phyloP scores from a whole-genome alignment of 1,140 invertebrate species.

The Conus betulinus region DNA sequence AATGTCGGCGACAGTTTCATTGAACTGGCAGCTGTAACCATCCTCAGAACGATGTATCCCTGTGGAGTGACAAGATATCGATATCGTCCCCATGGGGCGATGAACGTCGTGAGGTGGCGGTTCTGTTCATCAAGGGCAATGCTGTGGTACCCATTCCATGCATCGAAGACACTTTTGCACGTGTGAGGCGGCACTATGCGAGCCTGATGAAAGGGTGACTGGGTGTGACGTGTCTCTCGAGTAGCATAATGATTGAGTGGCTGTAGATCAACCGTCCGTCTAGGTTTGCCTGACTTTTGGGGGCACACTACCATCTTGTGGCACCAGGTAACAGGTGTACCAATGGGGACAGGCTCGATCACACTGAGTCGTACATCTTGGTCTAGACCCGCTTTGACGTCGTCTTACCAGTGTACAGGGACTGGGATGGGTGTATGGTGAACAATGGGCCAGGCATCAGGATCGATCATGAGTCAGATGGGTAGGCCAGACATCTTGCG shows the following conservation, averaged over 20 bases:
- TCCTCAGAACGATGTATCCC: conserved; percentile 37
- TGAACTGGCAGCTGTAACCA: conserved; percentile 45
- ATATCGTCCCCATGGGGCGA: conserved; percentile 25
- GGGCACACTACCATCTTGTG: conserved; percentile 51
- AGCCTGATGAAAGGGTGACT: conserved; percentile 36
- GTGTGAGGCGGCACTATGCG: conserved; percentile 39
- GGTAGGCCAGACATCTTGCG: conserved; percentile 45
- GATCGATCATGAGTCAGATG: conserved; percentile 44
- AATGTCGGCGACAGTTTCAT: conserved; percentile 38
- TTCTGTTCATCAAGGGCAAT: conserved; percentile 47
- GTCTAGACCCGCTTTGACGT: conserved; percentile 50
- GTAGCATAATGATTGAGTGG: conserved; percentile 14
- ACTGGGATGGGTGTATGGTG: conserved; percentile 41
- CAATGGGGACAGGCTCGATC: conserved; percentile 50
- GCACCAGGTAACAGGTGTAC: conserved; percentile 51
- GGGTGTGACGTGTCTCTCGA: neutral
- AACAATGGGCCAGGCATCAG: conserved; percentile 35
- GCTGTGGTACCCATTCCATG: conserved; percentile 37
- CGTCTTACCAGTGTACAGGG: conserved; percentile 50
- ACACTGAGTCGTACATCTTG: conserved; percentile 48
- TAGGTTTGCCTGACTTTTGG: conserved; percentile 46
- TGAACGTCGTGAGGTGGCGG: too few relatives aligned
- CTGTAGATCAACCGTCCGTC: conserved; percentile 51
- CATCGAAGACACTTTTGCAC: conserved; percentile 37
- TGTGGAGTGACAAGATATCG: conserved; percentile 48